Base-by-base conservation (phyloP, 2,888 invertebrate genomes). In the Leptothorax acervorum region DNA sequence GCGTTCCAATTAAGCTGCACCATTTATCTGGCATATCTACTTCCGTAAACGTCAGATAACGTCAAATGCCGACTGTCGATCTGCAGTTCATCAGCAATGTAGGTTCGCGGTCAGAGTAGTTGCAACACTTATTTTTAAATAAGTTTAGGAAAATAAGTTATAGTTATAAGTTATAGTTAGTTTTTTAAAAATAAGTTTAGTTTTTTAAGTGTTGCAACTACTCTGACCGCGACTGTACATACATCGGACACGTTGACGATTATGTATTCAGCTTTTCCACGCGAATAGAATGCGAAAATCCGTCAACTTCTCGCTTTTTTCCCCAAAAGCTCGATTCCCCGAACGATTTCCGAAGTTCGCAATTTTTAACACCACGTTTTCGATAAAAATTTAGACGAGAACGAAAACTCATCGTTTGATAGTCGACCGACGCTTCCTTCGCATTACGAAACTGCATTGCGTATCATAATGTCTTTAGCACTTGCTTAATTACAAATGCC, bases 1-100 rank as follows among this genome's bases (percentile, higher is more conserved):
- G 85, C 84, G 84, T 91, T 89, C 75, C 88, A 89, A 91, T 91
- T 91, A 91, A 88, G 85, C 85, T 45, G 35, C 53, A 66, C 81
- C 87, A 89, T 89, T 85, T 82, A 85, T 89, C 89, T 82, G 76
- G 70, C 81, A 73, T 84, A 70, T 84, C 85, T 86, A 86, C 88
- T 90, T 90, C 88, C 86, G 86, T 60, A 71, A 82, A 55, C 63
- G 76, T 82, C 86, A 83, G 87, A 86, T 88, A 87, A 84, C 68
- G 74, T 42, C 74, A 28, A 82, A 73, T 42, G 51, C 51, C 73
- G 65, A 45, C 66, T n/a, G 63, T 48, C 57, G 51, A 82, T 78
- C 63, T n/a, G 28, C 76, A 15, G 6, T 78, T n/a, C 76, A 68
- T 82, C 62, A 23, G 62, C 23, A 53, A 55, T 12, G 42, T 39